phyloP scores from a whole-genome alignment of 1,140 invertebrate species.

The Lordiphosa stackelbergi region DNA sequence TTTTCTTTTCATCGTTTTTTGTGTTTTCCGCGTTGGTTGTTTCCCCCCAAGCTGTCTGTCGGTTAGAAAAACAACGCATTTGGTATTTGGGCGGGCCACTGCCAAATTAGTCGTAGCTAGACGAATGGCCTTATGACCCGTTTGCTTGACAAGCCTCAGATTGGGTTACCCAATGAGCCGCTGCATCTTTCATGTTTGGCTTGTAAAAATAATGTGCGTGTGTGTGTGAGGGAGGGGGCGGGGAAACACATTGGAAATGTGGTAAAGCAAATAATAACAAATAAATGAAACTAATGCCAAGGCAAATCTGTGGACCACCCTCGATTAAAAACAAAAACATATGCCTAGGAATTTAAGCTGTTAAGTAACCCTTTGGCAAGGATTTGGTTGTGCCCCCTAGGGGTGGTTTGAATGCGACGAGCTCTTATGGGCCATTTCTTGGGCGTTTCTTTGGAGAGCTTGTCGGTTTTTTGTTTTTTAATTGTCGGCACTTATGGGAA shows the following conservation, averaged over 20 bases:
- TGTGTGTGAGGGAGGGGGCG: background rate
- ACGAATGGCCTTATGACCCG: constrained; percentile 58
- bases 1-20: constrained; percentile 53
- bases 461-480: constrained; percentile 34
- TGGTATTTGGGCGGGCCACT: constrained; percentile 14
- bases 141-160: constrained; percentile 61
- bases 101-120: constrained; percentile 65
- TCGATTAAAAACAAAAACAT: constrained; percentile 39
- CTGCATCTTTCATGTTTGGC: constrained; percentile 48
- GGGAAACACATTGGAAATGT: constrained; percentile 51
- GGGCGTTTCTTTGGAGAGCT: constrained; percentile 16
- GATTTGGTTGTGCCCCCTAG: constrained; percentile 7
- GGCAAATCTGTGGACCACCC: constrained; percentile 50
- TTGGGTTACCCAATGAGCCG: constrained; percentile 57
- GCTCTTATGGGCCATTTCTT: constrained; percentile 46
- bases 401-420: constrained; percentile 16
- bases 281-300: constrained; percentile 59
- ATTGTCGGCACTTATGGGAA: constrained; percentile 57
- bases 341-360: constrained; percentile 52
- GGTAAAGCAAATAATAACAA: constrained; percentile 69
- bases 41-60: constrained; percentile 28
- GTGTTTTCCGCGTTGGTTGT: constrained; percentile 17
- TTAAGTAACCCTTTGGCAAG: constrained; percentile 62
- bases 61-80: constrained; percentile 56
- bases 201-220: constrained; percentile 17